Evolutionary conservation across 2,113 vertebrate genomes (phyloP), one percentile per base, ranked within the genome.

Genomic region (Cephalophus harveyi): DNA sequence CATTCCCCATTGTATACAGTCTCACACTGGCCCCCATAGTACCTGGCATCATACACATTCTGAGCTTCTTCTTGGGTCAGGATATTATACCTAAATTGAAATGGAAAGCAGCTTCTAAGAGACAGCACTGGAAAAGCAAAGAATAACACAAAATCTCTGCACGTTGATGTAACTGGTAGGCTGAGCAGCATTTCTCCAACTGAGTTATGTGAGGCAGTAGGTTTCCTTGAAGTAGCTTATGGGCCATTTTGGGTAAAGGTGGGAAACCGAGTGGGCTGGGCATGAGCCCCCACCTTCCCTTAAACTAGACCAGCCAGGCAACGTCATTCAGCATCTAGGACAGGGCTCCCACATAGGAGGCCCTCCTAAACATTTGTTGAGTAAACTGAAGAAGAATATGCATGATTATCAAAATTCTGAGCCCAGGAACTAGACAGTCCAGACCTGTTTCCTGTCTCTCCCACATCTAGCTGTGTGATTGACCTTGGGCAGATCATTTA

Each of bases 1-100:
- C 99, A 99, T 78, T 99, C 99, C 2, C 99, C 99, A 0, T 99
- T 99, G 87, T 99, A 99, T 40, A 99, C 99, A 0, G 98, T 99
- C 97, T 99, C 99, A 97, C 99, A 99, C 57, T 97, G 60, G 54
- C 99, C 99, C 2, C 99, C 99, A 14, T 98, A 99, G 97, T 99
- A 99, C 0, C 9, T 95, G 0, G 98, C 98, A 28, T 99, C 99
- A 0, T 99, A 99, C 1, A 99, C 89, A 0, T 89, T 97, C 96
- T 98, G 98, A 5, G 97, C 79, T 97, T 98, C 99, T 13, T 98
- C 97, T 79, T 98, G 97, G 0, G 99, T 99, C 91, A 99, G 98
- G 79, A 99, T 96, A n/a, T 99, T 99, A 97, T 98, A 99, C 54
- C 99, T 99, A 85, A 5, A 52, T 85, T 2, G 21, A 40, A 92